Conservation (phyloP, 2,888 invertebrate genomes). For the Tenthredo livida region DNA sequence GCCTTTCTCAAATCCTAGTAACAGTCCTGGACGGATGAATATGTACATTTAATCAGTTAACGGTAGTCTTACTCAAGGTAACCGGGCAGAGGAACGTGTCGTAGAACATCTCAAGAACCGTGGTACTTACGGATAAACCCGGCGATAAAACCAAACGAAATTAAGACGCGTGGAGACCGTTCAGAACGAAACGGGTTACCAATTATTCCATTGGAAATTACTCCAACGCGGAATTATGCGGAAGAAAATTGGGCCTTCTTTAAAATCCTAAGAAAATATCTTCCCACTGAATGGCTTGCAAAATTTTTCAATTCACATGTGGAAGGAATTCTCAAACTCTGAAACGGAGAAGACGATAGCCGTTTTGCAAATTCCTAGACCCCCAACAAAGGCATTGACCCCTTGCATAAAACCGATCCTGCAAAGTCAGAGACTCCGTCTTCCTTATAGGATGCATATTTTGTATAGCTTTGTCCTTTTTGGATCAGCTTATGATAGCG, state of each 20-base stretch:
- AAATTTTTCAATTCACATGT: not conserved
- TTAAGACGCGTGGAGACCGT: constrained; percentile 36
- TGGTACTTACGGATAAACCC: constrained; percentile 40
- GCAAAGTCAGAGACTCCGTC: not conserved
- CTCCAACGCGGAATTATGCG: not conserved
- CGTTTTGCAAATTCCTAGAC: not conserved
- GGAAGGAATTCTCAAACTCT: not conserved
- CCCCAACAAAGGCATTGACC: not conserved
- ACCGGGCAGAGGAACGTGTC: constrained; percentile 27
- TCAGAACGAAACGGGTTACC: not conserved
- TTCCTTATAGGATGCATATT: constrained; percentile 12
- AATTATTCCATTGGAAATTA: constrained; percentile 17
- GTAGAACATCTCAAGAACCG: constrained; percentile 29
- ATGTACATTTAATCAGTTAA: constrained; percentile 52
- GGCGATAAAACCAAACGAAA: constrained; percentile 30
- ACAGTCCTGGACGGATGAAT: constrained; percentile 40
- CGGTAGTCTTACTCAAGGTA: constrained; percentile 37
- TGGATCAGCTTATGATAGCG: constrained; percentile 58
- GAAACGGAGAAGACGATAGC: not conserved
- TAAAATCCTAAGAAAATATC: not conserved
- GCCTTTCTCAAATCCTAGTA: not conserved
- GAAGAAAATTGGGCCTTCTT: not conserved
- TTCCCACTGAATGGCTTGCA: not conserved
- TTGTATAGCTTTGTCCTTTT: constrained; percentile 15
- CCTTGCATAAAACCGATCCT: not conserved